phyloP scores from a whole-genome alignment of 2,888 invertebrate species.

The Sylvicola cinctus region DNA sequence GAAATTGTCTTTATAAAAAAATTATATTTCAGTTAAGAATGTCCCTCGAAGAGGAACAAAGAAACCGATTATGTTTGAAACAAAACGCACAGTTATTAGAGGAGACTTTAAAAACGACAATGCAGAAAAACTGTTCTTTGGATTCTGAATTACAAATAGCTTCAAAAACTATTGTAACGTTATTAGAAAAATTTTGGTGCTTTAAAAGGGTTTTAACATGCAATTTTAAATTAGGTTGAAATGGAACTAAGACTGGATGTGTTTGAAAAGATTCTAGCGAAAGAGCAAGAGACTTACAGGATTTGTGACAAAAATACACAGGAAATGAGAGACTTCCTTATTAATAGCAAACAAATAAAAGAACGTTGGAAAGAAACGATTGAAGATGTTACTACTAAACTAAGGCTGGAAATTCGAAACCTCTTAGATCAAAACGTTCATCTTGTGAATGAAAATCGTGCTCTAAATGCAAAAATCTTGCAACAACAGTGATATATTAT shows the following conservation, averaged over 20 bases:
- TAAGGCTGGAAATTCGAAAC: slow-evolving; percentile 34
- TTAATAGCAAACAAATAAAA: slow-evolving; percentile 11
- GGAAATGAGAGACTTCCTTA: slow-evolving; percentile 12
- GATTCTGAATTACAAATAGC: slow-evolving; percentile 23
- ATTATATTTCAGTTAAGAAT: slow-evolving; percentile 10
- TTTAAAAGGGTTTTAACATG: slow-evolving; percentile 1
- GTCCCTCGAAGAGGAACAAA: slow-evolving; percentile 11
- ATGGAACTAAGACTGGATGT: slow-evolving; percentile 34
- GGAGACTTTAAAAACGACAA: slow-evolving; percentile 13
- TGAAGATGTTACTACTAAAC: slow-evolving; percentile 35
- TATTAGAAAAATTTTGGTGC: background rate
- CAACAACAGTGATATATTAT: slow-evolving; percentile 10
- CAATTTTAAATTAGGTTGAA: slow-evolving; percentile 24
- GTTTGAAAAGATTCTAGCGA: slow-evolving; percentile 35
- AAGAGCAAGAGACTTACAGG: slow-evolving; percentile 29
- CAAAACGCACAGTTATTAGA: slow-evolving; percentile 12
- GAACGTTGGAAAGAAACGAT: slow-evolving; percentile 43
- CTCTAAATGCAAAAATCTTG: slow-evolving; percentile 15
- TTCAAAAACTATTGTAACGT: slow-evolving; percentile 24
- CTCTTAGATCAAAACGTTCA: slow-evolving; percentile 32
- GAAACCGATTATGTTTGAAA: slow-evolving; percentile 8
- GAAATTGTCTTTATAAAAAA: background rate
- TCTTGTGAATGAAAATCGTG: slow-evolving; percentile 28
- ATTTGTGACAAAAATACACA: slow-evolving; percentile 12
- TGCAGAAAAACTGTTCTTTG: slow-evolving; percentile 13